Evolutionary conservation across 2,797 vertebrate species (phyloP).

Genomic region (Paramormyrops hopkinsi): DNA sequence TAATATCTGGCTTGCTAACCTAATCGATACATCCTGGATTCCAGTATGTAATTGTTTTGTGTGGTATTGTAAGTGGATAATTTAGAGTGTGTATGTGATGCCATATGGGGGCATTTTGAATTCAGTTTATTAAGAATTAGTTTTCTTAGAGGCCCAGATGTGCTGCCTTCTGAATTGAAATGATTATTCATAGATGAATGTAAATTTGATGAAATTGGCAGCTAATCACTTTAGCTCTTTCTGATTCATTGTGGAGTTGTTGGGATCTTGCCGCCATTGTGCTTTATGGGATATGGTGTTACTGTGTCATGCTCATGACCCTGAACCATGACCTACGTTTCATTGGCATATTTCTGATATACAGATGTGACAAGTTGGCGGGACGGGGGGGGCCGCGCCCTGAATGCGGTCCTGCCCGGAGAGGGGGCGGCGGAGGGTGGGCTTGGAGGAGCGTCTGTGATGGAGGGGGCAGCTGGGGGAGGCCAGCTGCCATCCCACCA

Average conservation of each 20-base stretch:
- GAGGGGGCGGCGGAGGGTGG: constrained; percentile 73
- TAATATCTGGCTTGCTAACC: not conserved
- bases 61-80: not conserved
- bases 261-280: not conserved
- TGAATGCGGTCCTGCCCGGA: constrained; percentile 67
- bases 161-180: not conserved
- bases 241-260: not conserved
- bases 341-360: not conserved
- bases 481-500: constrained; percentile 43
- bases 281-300: not conserved
- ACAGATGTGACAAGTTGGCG: constrained; percentile 86
- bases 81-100: not conserved
- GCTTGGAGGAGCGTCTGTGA: constrained; percentile 63
- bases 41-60: not conserved
- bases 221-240: not conserved
- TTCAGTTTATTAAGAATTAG: not conserved
- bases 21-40: not conserved
- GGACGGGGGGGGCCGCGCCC: constrained; percentile 83
- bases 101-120: not conserved
- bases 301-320: too few relatives aligned
- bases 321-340: not conserved
- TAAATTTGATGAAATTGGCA: not conserved
- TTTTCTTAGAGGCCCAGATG: not conserved
- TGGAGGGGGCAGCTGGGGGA: constrained; percentile 67
- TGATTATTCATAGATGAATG: not conserved